Conservation (phyloP, 1,140 invertebrate genomes). For the Stratiolaelaps scimitus region DNA sequence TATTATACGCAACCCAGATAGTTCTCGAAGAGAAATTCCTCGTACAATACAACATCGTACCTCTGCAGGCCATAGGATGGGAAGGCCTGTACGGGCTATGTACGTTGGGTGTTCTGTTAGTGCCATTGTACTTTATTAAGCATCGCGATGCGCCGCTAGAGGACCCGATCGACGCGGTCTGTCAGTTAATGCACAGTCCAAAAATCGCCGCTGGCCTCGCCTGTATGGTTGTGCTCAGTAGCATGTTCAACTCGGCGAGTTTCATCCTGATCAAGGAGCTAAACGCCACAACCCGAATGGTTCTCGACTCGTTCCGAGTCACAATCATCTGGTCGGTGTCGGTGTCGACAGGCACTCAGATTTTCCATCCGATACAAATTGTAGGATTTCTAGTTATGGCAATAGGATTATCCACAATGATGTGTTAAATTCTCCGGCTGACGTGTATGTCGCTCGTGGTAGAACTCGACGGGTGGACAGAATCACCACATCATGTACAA, state of each 20-base stretch:
- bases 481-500: no score
- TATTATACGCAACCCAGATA: conserved; percentile 80
- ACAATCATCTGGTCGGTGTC: conserved; percentile 75
- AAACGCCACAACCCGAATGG: conserved; percentile 78
- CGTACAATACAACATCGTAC: conserved; percentile 61
- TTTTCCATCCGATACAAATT: conserved; percentile 43
- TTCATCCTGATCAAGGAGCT: conserved; percentile 89
- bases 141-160: conserved; percentile 43
- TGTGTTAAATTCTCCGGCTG: conserved; percentile 38
- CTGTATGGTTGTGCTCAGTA: conserved; percentile 47
- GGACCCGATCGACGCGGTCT: conserved; percentile 66
- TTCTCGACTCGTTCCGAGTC: conserved; percentile 75
- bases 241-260: conserved; percentile 91
- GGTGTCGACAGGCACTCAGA: conserved; percentile 45
- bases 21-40: conserved; percentile 87
- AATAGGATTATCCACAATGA: conserved; percentile 62
- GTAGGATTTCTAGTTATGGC: conserved; percentile 59
- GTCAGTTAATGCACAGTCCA: conserved; percentile 59
- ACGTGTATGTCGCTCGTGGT: no score
- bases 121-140: conserved; percentile 64
- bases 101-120: conserved; percentile 56
- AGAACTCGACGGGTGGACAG: no score
- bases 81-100: conserved; percentile 80
- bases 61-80: conserved; percentile 69
- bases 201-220: conserved; percentile 51